Conservation (phyloP, 2,888 invertebrate species). For the Drosophila vallismaia region DNA sequence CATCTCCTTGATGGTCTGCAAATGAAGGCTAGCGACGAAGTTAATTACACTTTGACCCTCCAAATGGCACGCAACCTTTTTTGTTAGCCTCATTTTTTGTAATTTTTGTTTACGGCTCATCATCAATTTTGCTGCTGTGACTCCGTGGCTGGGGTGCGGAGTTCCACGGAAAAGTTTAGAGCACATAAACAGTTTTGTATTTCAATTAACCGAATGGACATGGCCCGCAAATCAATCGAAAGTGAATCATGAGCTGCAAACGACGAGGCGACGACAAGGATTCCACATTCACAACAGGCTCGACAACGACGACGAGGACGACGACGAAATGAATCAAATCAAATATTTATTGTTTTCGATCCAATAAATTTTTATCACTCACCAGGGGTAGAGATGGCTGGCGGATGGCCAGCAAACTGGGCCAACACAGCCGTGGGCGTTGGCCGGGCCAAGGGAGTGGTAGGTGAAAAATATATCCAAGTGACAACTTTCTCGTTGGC, state of each 20-base stretch:
- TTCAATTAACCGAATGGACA: constrained; percentile 67
- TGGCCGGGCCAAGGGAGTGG: constrained; percentile 35
- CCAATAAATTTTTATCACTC: constrained; percentile 79
- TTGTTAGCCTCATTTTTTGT: not conserved
- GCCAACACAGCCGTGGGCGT: constrained; percentile 6
- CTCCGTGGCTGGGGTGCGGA: not conserved
- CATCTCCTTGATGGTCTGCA: constrained; percentile 63
- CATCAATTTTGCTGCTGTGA: not conserved
- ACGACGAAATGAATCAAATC: constrained; percentile 73
- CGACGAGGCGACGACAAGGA: constrained; percentile 13
- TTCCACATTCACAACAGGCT: constrained; percentile 1
- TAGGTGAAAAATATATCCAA: constrained; percentile 50
- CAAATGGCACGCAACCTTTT: constrained; percentile 33
- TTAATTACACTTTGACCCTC: constrained; percentile 49
- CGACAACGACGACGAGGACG: not conserved
- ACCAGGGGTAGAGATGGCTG: constrained; percentile 39
- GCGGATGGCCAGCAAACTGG: constrained; percentile 27
- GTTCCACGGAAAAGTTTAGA: constrained; percentile 3
- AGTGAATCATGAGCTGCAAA: constrained; percentile 57
- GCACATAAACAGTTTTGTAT: constrained; percentile 41
- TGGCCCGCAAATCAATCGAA: constrained; percentile 59
- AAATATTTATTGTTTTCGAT: constrained; percentile 78
- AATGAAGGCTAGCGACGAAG: constrained; percentile 57
- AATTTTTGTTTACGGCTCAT: constrained; percentile 8
- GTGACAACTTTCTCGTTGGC: constrained; percentile 27